Evolutionary conservation across 2,888 invertebrate genomes (phyloP).

Genomic region (Lysandra coridon): DNA sequence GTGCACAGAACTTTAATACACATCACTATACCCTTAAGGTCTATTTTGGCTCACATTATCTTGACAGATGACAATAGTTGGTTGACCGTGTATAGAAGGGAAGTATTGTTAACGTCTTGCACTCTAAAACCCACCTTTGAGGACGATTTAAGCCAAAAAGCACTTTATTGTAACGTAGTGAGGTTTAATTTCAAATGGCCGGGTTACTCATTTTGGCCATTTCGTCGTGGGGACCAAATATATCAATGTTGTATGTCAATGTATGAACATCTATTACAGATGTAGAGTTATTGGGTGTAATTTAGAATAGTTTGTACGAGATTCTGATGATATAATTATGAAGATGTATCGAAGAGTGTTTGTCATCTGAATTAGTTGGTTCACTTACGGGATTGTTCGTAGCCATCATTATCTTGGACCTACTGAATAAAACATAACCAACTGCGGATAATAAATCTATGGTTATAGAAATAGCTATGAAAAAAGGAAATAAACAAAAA

Average conservation of each 20-base stretch:
- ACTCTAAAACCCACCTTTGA: slow-evolving; percentile 11
- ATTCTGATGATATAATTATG: slow-evolving; percentile 62
- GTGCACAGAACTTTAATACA: slow-evolving; percentile 36
- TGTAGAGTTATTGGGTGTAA: slow-evolving; percentile 58
- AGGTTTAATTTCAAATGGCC: background rate
- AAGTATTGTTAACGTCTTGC: slow-evolving; percentile 53
- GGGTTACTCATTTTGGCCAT: slow-evolving; percentile 40
- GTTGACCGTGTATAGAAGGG: slow-evolving; percentile 49
- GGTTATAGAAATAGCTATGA: background rate
- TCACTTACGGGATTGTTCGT: slow-evolving; percentile 36
- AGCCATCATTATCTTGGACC: slow-evolving; percentile 16
- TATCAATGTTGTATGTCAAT: slow-evolving; percentile 73
- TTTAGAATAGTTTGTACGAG: slow-evolving; percentile 60
- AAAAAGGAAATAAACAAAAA: background rate
- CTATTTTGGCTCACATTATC: slow-evolving; percentile 34
- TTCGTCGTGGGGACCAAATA: slow-evolving; percentile 46
- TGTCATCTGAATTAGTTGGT: slow-evolving; percentile 34
- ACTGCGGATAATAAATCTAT: background rate
- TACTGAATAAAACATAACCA: background rate
- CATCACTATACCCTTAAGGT: slow-evolving; percentile 33
- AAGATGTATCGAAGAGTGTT: slow-evolving; percentile 50
- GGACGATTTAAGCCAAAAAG: background rate
- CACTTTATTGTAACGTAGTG: background rate
- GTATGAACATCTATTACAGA: slow-evolving; percentile 61
- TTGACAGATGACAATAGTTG: slow-evolving; percentile 43